Evolutionary conservation across 2,888 invertebrate genomes (phyloP).

Genomic region (Stenoptilia bipunctidactyla): DNA sequence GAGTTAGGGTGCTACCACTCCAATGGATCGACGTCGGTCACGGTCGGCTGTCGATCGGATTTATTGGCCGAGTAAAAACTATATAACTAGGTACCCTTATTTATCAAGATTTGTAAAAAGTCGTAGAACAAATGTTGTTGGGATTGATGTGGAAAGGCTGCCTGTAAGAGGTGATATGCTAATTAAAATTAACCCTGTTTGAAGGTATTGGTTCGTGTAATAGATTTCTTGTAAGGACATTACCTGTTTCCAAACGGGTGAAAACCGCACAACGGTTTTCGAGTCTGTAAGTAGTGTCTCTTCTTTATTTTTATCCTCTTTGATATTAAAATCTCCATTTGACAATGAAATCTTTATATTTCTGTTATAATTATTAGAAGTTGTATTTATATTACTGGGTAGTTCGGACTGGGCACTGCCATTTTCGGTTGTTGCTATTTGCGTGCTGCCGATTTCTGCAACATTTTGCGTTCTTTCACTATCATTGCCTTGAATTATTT

Average conservation of each 20-base stretch:
- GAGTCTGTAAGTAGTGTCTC: conserved; percentile 35
- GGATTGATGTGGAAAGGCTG: no score
- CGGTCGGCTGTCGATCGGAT: no score
- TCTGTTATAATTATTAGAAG: conserved; percentile 30
- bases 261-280: conserved; percentile 47
- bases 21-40: no score
- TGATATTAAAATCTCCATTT: conserved; percentile 26
- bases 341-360: conserved; percentile 42
- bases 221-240: no score
- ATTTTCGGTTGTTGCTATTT: background rate
- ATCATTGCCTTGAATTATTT: background rate
- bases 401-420: background rate
- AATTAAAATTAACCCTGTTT: no score
- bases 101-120: no score
- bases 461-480: background rate
- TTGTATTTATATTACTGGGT: background rate
- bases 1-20: no score
- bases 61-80: no score
- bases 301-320: conserved; percentile 31
- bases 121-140: no score
- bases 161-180: no score
- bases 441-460: background rate
- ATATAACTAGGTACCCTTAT: no score
- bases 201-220: no score
- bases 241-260: conserved; percentile 62